A percentile compares a stretch with the other conserved stretches of the same genome.
phyloP scores from a whole-genome alignment of 2,113 vertebrate species.

The Cyprinodon variegatus region DNA sequence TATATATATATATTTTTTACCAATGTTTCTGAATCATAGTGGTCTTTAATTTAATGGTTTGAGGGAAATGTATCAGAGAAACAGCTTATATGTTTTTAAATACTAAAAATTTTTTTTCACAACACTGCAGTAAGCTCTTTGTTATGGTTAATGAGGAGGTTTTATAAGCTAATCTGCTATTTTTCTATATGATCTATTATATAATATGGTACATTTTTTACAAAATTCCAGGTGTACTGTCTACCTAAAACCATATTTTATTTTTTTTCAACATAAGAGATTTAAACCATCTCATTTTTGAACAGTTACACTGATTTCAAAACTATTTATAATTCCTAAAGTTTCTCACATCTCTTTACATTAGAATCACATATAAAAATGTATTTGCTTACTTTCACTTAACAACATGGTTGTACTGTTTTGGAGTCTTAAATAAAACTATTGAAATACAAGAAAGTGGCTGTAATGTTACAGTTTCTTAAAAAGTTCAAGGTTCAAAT shows the following conservation, averaged over 20 bases:
- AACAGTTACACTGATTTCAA: neutral
- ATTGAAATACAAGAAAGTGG: too few relatives aligned
- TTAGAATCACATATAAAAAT: neutral
- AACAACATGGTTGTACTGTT: too few relatives aligned
- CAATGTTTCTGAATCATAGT: slow-evolving; percentile 6
- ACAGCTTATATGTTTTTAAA: slow-evolving; percentile 4
- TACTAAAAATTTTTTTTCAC: neutral
- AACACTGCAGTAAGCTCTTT: neutral
- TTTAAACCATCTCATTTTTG: neutral
- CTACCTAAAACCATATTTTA: neutral
- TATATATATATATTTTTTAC: neutral
- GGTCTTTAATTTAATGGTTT: slow-evolving; percentile 16
- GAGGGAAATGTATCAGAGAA: slow-evolving; percentile 9
- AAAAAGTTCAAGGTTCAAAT: too few relatives aligned
- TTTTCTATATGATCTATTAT: neutral
- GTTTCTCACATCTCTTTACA: neutral
- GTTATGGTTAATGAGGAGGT: slow-evolving; percentile 2
- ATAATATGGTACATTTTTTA: neutral
- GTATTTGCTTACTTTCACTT: too few relatives aligned
- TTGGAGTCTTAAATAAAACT: too few relatives aligned
- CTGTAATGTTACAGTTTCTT: too few relatives aligned
- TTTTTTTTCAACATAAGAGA: neutral
- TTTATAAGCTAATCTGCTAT: neutral
- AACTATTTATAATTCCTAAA: neutral
- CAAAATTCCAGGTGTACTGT: neutral